Base-by-base conservation (phyloP, 2,113 vertebrate genomes). In the Oceanodroma tethys region DNA sequence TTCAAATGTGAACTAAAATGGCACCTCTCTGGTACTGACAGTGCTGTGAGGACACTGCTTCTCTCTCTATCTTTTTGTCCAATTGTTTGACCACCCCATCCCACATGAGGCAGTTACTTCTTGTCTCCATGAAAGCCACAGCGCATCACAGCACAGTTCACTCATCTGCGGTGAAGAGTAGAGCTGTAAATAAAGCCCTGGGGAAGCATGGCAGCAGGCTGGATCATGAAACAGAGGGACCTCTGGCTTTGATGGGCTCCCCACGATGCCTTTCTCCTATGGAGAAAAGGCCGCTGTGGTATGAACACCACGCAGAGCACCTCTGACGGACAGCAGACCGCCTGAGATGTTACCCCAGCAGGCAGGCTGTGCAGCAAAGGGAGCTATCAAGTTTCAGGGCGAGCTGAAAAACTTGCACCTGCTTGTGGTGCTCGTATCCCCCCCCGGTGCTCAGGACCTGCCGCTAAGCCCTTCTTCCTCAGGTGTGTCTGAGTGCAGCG, bases 211-310 rank as follows among this genome's bases (percentile, higher is more conserved):
- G 62, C 40, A 68, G 75, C 58, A 60, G n/a, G 3, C 5, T 50
- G 56, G 47, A 42, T 18, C 32, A 38, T 13, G n/a, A 82, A 79
- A 19, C 11, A 47, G 15, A 32, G 30, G 18, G 7, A 32, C 17
- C 16, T 53, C 23, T 52, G 50, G 5, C 63, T 80, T 11, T 22
- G n/a, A 48, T 1, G 6, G 6, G 23, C 21, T 73, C 25, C 30
- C 29, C 29, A 5, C 1, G 1, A 2, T 3, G 27, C 10, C 34
- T 11, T 45, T 16, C 5, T 25, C 4, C 30, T 1, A 0, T 6
- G 17, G 32, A 52, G 27, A n/a, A 45, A 42, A 56, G 47, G 26
- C 36, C 70, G 4, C 52, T 19, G 32, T 19, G 76, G 8, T 18
- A 7, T 0, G 9, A 70, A 15, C 48, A 79, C 15, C 5, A 3